Percentiles rank a stretch among this genome's conserved stretches.
Conservation (phyloP, 2,113 vertebrate genomes). For the Sigmodon hispidus region DNA sequence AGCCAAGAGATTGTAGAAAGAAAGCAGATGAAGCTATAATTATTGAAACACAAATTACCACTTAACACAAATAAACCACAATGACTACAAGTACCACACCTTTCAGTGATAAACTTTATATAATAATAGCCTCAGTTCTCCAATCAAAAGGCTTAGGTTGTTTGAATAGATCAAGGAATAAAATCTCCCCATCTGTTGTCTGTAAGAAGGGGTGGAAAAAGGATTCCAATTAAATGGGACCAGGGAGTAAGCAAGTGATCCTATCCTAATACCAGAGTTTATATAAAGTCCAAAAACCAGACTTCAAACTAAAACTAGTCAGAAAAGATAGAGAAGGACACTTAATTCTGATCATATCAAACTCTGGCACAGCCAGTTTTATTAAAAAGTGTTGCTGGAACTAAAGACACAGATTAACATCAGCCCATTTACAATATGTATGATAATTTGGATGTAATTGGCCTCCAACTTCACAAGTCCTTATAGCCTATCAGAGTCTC, state of each 20-base stretch:
- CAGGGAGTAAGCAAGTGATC: background rate
- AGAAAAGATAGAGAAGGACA: background rate
- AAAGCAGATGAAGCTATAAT: background rate
- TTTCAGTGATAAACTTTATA: background rate
- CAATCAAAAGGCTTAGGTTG: background rate
- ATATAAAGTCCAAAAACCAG: background rate
- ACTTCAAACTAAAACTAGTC: background rate
- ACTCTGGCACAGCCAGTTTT: background rate
- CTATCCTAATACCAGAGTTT: background rate
- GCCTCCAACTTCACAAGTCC: too few relatives aligned
- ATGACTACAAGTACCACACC: background rate
- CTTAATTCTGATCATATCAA: background rate
- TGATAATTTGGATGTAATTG: too few relatives aligned
- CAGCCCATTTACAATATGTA: background rate
- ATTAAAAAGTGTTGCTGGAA: background rate
- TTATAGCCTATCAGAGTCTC: too few relatives aligned
- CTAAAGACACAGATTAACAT: background rate
- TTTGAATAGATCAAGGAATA: background rate
- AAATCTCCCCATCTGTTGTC: background rate
- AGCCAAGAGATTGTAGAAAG: background rate
- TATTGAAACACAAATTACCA: background rate
- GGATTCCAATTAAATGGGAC: background rate
- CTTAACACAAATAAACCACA: background rate
- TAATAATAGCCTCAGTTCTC: background rate
- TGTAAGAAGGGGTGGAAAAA: background rate